Evolutionary conservation across 2,888 invertebrate genomes (phyloP), one percentile per base, ranked within the genome.

Genomic region (Acronicta alni): DNA sequence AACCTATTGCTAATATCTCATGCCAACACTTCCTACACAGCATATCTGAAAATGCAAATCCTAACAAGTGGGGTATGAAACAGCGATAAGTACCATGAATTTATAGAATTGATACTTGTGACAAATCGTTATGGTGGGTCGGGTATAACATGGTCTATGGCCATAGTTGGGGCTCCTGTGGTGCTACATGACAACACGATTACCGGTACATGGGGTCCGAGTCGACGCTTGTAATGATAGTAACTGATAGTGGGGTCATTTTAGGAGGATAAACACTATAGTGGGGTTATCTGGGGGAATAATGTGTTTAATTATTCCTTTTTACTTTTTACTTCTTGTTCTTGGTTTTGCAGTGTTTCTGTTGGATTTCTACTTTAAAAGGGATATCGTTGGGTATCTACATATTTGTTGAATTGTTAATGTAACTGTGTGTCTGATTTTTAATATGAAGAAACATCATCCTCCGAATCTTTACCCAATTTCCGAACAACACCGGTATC

Each of bases 161-260:
- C 70, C 80, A 84, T 85, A 63, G 64, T 67, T 49, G 80, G 68
- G 79, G 85, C 88, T 87, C 89, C 90, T 71, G 88, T 80, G 84
- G 89, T 82, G 87, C 82, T 71, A 88, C 89, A 90, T 86, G 88
- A 89, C 87, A 84, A 75, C 83, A 72, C 84, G 87, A 89, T 88
- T 88, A 88, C 81, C 56, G 82, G 75, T 81, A 86, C 83, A 80
- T 4, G 68, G 77, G 75, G 75, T 43, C 42, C 56, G 44, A 72
- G 53, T 49, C 52, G 15, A 17, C 0, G 30, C 17, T 35, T 49
- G 42, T 70, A 70, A 68, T 57, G 68, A 67, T 68, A 43, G 49
- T 49, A 53, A 66, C 44, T 45, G 69, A 66, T 66, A 61, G 57
- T 41, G 38, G 39, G 42, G 61, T 57, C 39, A 41, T 15, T 67